These are phyloP conservation scores for Hemithea aestivaria DNA, from an alignment of 2,888 invertebrate species.

Conservation along the genomic window DNA sequence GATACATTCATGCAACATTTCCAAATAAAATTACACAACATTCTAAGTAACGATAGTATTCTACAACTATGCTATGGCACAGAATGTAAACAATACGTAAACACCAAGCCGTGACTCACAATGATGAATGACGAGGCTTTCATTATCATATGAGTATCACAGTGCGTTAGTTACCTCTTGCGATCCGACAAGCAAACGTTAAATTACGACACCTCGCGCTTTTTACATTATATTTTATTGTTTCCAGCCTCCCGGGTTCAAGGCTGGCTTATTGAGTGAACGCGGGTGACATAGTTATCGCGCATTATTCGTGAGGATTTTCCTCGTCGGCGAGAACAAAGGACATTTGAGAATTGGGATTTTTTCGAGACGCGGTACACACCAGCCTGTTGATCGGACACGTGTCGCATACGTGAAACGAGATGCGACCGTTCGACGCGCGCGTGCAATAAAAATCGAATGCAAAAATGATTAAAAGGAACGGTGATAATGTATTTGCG, in stretches of 20 bases:
- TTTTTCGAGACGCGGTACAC: conserved; percentile 51
- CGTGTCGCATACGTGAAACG: conserved; percentile 66
- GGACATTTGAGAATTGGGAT: conserved; percentile 51
- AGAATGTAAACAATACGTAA: conserved; percentile 70
- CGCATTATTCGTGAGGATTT: conserved; percentile 55
- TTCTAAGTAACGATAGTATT: conserved; percentile 50
- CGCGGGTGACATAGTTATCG: conserved; percentile 51
- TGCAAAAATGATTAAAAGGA: conserved; percentile 78
- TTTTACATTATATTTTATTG: conserved; percentile 36
- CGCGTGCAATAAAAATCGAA: conserved; percentile 67
- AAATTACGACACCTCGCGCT: conserved; percentile 47
- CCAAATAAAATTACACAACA: conserved; percentile 44
- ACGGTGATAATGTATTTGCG: conserved; percentile 77
- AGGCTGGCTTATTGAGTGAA: conserved; percentile 52
- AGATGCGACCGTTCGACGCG: conserved; percentile 63
- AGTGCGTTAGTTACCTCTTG: conserved; percentile 55
- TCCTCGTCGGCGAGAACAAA: conserved; percentile 70
- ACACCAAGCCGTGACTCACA: conserved; percentile 74
- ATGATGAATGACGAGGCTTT: conserved; percentile 73
- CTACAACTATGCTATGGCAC: conserved; percentile 41
- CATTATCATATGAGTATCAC: conserved; percentile 68
- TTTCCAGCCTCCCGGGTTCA: conserved; percentile 44
- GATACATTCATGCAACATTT: conserved; percentile 53
- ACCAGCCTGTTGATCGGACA: conserved; percentile 71
- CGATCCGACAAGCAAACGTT: conserved; percentile 57